These are phyloP conservation scores for Rhinella marina DNA, from an alignment of 2,797 vertebrate species.

Conservation along the genomic window DNA sequence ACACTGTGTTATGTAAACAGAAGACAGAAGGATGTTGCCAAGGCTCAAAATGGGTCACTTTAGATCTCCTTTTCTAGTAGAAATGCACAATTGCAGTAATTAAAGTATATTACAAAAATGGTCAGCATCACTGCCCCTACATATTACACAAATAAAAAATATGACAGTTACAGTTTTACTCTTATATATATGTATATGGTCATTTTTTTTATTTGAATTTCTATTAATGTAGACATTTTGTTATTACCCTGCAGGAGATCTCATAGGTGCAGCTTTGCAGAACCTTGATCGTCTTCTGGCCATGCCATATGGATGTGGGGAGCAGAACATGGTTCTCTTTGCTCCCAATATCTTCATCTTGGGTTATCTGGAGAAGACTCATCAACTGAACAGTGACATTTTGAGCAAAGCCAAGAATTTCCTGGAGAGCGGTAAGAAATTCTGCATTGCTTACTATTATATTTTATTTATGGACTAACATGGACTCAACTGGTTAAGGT, in stretches of 20 bases:
- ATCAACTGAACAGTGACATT: slow-evolving; percentile 66
- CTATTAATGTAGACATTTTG: not conserved
- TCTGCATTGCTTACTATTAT: not conserved
- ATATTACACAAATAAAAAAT: too few species aligned
- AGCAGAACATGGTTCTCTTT: slow-evolving; percentile 73
- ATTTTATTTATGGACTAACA: not conserved
- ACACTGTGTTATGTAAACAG: too few species aligned
- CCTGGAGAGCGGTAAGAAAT: slow-evolving; percentile 31
- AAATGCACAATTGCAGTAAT: too few species aligned
- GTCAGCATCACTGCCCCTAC: too few species aligned
- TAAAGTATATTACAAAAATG: too few species aligned
- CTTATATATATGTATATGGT: too few species aligned
- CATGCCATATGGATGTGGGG: slow-evolving; percentile 69
- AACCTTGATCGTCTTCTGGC: slow-evolving; percentile 67
- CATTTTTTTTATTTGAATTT: not conserved
- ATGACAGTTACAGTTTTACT: too few species aligned
- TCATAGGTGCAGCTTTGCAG: slow-evolving; percentile 63
- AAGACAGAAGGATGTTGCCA: too few species aligned
- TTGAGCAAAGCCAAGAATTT: slow-evolving; percentile 55
- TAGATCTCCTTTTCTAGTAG: too few species aligned
- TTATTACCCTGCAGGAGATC: slow-evolving; percentile 64
- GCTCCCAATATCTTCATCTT: slow-evolving; percentile 66
- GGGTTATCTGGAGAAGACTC: slow-evolving; percentile 68
- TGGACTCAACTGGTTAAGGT: not conserved
- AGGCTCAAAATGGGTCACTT: too few species aligned